A percentile compares a stretch with the other conserved stretches of the same genome.
Evolutionary conservation across 2,797 vertebrate species (phyloP).

Genomic region (Anguilla megastoma): DNA sequence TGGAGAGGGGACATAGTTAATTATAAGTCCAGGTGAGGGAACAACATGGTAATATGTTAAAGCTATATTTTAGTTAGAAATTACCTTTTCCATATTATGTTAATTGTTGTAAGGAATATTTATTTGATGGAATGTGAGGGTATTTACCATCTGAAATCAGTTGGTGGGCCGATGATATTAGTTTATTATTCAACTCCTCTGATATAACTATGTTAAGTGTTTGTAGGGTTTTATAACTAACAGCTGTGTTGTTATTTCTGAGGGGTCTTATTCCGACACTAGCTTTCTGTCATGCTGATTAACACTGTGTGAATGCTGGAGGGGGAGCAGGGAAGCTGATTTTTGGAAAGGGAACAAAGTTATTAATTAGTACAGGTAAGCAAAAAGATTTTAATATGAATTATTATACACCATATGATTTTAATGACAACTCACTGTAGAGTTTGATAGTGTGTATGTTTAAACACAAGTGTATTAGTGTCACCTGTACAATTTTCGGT

Average conservation of each 20-base stretch:
- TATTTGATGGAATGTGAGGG: neutral
- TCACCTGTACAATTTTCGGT: neutral
- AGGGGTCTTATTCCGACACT: neutral
- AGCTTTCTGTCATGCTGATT: slow-evolving; percentile 36
- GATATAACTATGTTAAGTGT: neutral
- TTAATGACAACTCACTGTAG: neutral
- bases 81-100: neutral
- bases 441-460: neutral
- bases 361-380: slow-evolving; percentile 5
- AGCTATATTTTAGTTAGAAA: neutral
- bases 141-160: neutral
- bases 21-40: neutral
- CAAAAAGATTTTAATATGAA: neutral
- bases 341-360: slow-evolving; percentile 46
- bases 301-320: slow-evolving; percentile 42
- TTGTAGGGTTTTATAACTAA: neutral
- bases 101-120: neutral
- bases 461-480: neutral
- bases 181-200: neutral
- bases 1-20: neutral
- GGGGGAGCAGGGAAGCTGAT: slow-evolving; percentile 29
- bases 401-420: neutral
- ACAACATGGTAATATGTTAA: neutral
- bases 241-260: neutral
- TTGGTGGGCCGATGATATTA: neutral